phyloP scores from a whole-genome alignment of 2,797 vertebrate species.

The Sparus aurata region DNA sequence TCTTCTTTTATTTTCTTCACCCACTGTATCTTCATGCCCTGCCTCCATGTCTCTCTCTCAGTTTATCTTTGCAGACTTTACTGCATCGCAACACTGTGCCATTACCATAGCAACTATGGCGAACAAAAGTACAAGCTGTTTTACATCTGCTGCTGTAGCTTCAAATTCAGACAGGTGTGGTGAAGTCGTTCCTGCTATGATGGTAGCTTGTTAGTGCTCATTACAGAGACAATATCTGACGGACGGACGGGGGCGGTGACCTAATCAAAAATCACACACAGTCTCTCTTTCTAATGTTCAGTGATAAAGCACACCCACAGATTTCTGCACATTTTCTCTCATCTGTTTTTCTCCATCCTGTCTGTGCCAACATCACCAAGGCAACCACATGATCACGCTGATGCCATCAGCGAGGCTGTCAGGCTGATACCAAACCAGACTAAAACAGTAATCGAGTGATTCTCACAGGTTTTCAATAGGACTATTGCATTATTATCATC shows the following conservation, averaged over 20 bases:
- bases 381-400: conserved; percentile 43
- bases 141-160: conserved; percentile 33
- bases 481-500: background rate
- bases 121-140: conserved; percentile 20
- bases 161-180: conserved; percentile 46
- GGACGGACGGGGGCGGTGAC: background rate
- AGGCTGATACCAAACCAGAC: conserved; percentile 2
- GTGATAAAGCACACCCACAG: no score
- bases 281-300: conserved; percentile 20
- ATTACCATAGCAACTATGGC: conserved; percentile 67
- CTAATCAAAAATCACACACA: conserved; percentile 1
- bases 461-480: background rate
- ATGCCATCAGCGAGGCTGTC: conserved; percentile 12
- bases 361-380: conserved; percentile 51
- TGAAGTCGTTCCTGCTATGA: conserved; percentile 2
- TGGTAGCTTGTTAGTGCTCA: conserved; percentile 3
- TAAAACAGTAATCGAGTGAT: background rate
- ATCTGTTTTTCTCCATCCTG: conserved; percentile 39
- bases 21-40: background rate
- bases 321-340: conserved; percentile 14
- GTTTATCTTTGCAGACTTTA: conserved; percentile 56
- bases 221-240: conserved; percentile 25
- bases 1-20: background rate
- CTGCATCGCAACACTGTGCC: conserved; percentile 69
- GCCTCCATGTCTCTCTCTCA: conserved; percentile 1